A percentile compares a stretch with the other conserved stretches of the same genome.
Evolutionary conservation across 2,888 invertebrate species (phyloP).

Genomic region (Apodemia zela): DNA sequence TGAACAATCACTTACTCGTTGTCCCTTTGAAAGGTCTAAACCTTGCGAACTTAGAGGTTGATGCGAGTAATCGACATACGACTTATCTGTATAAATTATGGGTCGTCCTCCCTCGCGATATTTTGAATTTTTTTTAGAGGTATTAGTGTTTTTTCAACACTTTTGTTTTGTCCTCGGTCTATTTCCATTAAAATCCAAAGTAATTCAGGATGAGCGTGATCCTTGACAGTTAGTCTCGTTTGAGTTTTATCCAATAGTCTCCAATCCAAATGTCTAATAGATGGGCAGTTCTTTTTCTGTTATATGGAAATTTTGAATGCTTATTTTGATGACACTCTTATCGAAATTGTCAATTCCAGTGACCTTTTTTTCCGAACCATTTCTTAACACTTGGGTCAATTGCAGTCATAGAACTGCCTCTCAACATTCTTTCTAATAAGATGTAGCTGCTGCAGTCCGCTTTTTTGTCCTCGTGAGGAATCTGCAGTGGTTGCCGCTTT

Average conservation of each 20-base stretch:
- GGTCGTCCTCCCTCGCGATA: constrained; percentile 31
- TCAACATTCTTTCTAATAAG: too few relatives aligned
- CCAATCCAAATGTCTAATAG: constrained; percentile 14
- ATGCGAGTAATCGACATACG: constrained; percentile 33
- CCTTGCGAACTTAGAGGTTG: too few relatives aligned
- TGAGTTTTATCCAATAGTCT: constrained; percentile 31
- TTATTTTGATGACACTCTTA: constrained; percentile 12
- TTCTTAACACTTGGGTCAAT: too few relatives aligned
- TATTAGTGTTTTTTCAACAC: constrained; percentile 35
- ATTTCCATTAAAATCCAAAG: constrained; percentile 35
- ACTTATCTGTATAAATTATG: constrained; percentile 33
- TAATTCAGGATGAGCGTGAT: constrained; percentile 30
- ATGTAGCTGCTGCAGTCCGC: too few relatives aligned
- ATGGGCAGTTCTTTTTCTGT: constrained; percentile 16
- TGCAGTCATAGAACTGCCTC: too few relatives aligned
- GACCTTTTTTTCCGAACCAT: not conserved
- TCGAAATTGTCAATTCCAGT: constrained; percentile 20
- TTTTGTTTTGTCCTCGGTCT: constrained; percentile 34
- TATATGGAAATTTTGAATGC: constrained; percentile 17
- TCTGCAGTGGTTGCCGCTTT: too few relatives aligned
- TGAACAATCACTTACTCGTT: too few relatives aligned
- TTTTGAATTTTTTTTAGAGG: constrained; percentile 29
- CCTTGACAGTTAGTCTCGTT: constrained; percentile 31
- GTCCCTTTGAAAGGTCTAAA: too few relatives aligned
- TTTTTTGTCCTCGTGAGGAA: too few relatives aligned